A percentile compares a stretch with the other conserved stretches of the same genome.
Conservation (phyloP, 2,113 vertebrate genomes). For the Parus major region DNA sequence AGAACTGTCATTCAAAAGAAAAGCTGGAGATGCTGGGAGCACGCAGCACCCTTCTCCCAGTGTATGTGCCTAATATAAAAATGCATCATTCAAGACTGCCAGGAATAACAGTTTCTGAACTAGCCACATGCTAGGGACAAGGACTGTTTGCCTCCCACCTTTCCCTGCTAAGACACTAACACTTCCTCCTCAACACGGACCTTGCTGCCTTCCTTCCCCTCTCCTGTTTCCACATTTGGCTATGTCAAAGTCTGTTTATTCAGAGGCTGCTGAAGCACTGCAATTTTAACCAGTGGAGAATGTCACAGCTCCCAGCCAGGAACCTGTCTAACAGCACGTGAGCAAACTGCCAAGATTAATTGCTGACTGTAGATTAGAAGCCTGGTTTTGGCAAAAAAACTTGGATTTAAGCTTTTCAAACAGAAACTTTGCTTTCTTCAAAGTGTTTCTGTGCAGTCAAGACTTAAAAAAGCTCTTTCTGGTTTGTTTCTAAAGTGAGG, state of each 20-base stretch:
- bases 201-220: not conserved
- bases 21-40: not conserved
- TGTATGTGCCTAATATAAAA: not conserved
- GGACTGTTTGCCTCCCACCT: not conserved
- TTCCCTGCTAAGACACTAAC: not conserved
- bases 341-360: not conserved
- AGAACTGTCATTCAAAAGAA: not conserved
- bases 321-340: not conserved
- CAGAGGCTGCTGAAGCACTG: not conserved
- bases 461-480: not conserved
- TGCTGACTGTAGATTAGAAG: not conserved
- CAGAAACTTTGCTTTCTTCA: not conserved
- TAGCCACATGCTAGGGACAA: not conserved
- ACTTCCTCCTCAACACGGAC: not conserved
- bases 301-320: not conserved
- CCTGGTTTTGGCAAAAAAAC: not conserved
- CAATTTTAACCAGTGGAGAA: not conserved
- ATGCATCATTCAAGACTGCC: not conserved
- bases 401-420: not conserved
- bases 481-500: not conserved
- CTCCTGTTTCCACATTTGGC: slow-evolving; percentile 26
- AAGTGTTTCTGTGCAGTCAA: not conserved
- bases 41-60: not conserved
- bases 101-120: not conserved
- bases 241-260: slow-evolving; percentile 9